These are phyloP conservation scores for Mobula birostris DNA, from an alignment of 2,113 vertebrate genomes.

Conservation along the genomic window DNA sequence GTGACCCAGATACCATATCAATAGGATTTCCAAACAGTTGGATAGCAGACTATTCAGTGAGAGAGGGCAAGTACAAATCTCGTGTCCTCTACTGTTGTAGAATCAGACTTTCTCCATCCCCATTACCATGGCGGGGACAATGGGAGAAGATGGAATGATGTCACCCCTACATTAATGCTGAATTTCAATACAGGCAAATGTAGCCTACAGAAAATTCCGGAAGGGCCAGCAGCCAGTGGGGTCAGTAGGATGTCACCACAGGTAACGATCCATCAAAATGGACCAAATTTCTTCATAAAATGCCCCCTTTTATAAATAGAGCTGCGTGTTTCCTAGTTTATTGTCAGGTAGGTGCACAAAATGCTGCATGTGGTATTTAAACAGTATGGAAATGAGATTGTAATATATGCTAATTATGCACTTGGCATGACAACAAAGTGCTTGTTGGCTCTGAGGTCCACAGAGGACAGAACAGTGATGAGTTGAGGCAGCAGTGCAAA, in stretches of 20 bases:
- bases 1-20: too few species aligned
- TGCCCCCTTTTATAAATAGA: neutral
- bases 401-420: constrained; percentile 5
- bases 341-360: neutral
- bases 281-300: neutral
- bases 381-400: neutral
- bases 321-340: neutral
- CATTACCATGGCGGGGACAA: neutral
- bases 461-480: neutral
- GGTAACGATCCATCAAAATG: neutral
- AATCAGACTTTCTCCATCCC: neutral
- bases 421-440: neutral
- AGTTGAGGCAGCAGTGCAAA: neutral
- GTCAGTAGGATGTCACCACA: neutral
- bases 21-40: too few species aligned
- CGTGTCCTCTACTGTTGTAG: neutral
- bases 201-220: neutral
- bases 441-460: neutral
- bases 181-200: neutral
- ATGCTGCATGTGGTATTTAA: neutral
- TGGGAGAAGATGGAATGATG: neutral
- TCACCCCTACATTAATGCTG: neutral
- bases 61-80: neutral
- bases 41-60: neutral
- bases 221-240: neutral